These are phyloP conservation scores for Cyphomyrmex costatus DNA, from an alignment of 1,140 invertebrate genomes.

Conservation along the genomic window DNA sequence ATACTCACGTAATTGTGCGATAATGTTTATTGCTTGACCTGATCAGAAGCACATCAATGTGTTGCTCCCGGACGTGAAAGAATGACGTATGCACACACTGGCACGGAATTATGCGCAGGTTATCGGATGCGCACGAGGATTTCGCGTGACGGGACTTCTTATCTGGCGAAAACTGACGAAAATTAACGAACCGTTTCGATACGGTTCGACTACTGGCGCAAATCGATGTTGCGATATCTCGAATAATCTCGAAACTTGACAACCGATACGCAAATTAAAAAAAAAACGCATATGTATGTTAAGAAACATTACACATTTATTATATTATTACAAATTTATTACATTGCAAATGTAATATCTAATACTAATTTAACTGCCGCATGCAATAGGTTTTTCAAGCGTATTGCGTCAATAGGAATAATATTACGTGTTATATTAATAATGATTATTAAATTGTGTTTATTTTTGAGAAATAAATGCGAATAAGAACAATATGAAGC, in stretches of 20 bases:
- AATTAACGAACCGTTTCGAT: no score
- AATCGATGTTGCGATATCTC: background rate
- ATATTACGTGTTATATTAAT: background rate
- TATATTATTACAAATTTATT: background rate
- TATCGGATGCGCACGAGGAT: conserved; percentile 2
- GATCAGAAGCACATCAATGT: background rate
- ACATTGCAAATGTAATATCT: background rate
- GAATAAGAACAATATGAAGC: background rate
- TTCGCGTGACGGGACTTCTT: background rate
- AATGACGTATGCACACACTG: conserved; percentile 1
- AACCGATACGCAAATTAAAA: no score
- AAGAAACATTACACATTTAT: no score
- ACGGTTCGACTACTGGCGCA: background rate
- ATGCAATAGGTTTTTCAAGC: background rate
- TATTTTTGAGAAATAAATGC: background rate
- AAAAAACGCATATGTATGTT: no score
- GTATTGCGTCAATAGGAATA: no score
- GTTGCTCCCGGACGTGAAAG: background rate
- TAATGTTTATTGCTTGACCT: conserved; percentile 33
- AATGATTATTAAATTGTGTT: background rate
- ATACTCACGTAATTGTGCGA: conserved; percentile 60
- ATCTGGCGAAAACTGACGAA: background rate
- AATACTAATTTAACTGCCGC: background rate
- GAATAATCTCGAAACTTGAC: no score
- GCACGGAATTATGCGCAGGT: background rate